Conservation (phyloP, 2,888 invertebrate species). For the Heteropelma amictum region DNA sequence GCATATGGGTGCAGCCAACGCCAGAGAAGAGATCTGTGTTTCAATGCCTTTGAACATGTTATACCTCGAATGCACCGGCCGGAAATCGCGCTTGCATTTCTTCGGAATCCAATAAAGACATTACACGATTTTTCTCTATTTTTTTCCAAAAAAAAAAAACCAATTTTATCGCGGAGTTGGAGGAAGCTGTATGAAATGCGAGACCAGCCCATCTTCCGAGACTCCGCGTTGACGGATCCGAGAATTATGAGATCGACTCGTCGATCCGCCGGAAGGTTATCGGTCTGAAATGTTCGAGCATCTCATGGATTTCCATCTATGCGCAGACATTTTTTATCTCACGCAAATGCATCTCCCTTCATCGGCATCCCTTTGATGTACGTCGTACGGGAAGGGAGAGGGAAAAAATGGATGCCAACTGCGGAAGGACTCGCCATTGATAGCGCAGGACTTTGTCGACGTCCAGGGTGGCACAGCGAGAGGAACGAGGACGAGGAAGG, state of each 20-base stretch:
- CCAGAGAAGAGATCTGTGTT: background rate
- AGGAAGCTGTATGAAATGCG: background rate
- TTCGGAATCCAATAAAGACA: constrained; percentile 13
- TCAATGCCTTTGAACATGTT: background rate
- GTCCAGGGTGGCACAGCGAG: background rate
- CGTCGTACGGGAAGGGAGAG: no score
- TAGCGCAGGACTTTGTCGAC: constrained; percentile 35
- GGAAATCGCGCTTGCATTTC: background rate
- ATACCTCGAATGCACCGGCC: background rate
- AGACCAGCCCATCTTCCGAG: background rate
- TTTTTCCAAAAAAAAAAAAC: no score
- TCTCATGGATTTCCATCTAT: background rate
- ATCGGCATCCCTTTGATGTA: background rate
- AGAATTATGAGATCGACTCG: constrained; percentile 18
- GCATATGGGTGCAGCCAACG: background rate
- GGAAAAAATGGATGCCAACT: background rate
- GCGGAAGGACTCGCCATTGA: constrained; percentile 30
- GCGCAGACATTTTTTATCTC: background rate
- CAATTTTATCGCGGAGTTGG: no score
- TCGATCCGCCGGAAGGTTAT: constrained; percentile 30
- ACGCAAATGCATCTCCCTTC: background rate
- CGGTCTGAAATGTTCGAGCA: constrained; percentile 20
- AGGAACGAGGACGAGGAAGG: background rate
- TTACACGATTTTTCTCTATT: no score
- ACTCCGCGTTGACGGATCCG: constrained; percentile 5